Percentiles rank a stretch among this genome's conserved stretches.
Conservation (phyloP, 2,113 vertebrate genomes). For the Oceanodroma tethys region DNA sequence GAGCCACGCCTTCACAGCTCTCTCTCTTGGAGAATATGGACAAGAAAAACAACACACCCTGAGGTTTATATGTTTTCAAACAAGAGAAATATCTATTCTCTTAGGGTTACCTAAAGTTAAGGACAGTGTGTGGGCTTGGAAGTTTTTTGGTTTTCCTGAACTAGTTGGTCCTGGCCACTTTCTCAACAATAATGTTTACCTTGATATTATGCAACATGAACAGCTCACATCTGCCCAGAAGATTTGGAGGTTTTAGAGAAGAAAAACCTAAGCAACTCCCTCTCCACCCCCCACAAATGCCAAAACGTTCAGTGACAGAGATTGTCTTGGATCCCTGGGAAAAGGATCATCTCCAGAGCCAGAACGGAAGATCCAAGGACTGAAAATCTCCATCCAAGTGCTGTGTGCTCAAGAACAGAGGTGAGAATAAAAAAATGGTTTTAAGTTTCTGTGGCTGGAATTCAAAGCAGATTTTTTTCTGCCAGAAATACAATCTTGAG, state of each 20-base stretch:
- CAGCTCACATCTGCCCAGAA: neutral
- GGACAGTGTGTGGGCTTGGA: neutral
- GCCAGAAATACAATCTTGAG: neutral
- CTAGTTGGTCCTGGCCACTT: neutral
- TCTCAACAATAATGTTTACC: neutral
- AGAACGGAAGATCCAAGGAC: neutral
- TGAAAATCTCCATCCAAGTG: neutral
- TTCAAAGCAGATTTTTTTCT: neutral
- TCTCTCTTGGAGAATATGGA: neutral
- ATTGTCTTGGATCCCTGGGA: neutral
- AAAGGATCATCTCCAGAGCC: neutral
- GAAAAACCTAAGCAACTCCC: neutral
- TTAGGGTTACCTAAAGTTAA: neutral
- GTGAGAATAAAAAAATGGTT: neutral
- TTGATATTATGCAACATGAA: neutral
- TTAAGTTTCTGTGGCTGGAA: neutral
- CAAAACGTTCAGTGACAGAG: neutral
- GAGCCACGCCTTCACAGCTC: neutral
- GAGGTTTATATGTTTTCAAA: neutral
- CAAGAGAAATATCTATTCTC: neutral
- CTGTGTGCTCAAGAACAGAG: neutral
- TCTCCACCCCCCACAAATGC: accelerated
- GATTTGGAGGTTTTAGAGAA: accelerated
- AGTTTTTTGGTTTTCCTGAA: neutral
- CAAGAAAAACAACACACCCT: neutral